Base-by-base conservation (phyloP, 2,888 invertebrate genomes). In the Gerosis bhagava region DNA sequence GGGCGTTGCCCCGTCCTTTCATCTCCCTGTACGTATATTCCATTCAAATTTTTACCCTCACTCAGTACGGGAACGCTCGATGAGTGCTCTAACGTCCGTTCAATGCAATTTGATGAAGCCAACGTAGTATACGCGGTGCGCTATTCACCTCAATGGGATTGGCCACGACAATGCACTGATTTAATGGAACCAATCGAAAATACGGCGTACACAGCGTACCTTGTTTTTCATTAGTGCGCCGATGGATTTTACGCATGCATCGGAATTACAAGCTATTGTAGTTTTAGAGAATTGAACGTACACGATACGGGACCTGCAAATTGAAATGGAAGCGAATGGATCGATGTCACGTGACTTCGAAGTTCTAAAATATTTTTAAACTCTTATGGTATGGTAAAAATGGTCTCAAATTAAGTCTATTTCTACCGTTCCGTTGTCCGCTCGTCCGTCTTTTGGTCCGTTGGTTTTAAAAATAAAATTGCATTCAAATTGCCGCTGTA, bases 31-130 rank as follows among this genome's bases (percentile, higher is more conserved):
- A 73, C 75, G 69, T 71, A 74, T 77, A 77, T 77, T 74, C 83
- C 76, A 88, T 88, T 87, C 84, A 87, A 83, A 87, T 87, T 88
- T 88, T 88, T 87, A 79, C 83, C 84, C 87, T 73, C 73, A 69
- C n/a, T n/a, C n/a, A n/a, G n/a, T n/a, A 70, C 59, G 66, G 66
- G 70, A 65, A 74, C 74, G 77, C 70, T 77, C 78, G 70, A 81
- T 70, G 80, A 84, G 86, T 78, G 77, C 81, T 80, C 82, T 78
- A 78, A 75, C 81, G 78, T 72, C 76, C 80, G 77, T 81, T 86
- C 78, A 82, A 65, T 82, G 83, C 84, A 83, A 87, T 87, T 88
- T 83, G 83, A 83, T 83, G 83, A 82, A 83, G 81, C 84, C 72
- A 75, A 66, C 67, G 68, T 71, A 69, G 67, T 76, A 44, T n/a